phyloP scores from a whole-genome alignment of 2,888 invertebrate species.

The Shargacucullia verbasci region DNA sequence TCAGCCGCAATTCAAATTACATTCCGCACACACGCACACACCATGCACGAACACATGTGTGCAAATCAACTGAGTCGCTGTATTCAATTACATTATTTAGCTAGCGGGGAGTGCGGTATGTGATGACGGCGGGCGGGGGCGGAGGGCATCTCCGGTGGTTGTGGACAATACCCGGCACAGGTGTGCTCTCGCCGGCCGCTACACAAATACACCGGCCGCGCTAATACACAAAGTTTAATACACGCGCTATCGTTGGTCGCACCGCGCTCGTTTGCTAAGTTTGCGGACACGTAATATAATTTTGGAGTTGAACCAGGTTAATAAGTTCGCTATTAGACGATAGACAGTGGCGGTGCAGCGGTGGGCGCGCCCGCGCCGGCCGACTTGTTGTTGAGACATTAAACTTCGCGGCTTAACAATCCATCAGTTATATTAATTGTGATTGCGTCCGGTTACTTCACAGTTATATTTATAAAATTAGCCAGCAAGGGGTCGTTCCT shows the following conservation, averaged over 20 bases:
- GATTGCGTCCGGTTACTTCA: too few species aligned
- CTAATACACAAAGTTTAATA: slow-evolving; percentile 19
- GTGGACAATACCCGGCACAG: neutral
- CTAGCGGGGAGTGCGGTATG: neutral
- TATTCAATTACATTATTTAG: slow-evolving; percentile 3
- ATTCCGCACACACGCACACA: slow-evolving; percentile 3
- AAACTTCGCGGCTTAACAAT: too few species aligned
- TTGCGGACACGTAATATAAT: slow-evolving; percentile 12
- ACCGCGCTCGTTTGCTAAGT: neutral
- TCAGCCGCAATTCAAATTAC: slow-evolving; percentile 12
- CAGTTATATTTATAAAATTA: too few species aligned
- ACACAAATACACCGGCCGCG: neutral
- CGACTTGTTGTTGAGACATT: neutral
- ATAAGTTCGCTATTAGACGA: neutral
- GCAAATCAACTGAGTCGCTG: neutral
- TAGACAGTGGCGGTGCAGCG: neutral
- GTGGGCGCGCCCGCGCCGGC: too few species aligned
- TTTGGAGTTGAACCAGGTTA: slow-evolving; percentile 6
- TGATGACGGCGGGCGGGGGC: neutral
- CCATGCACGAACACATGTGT: too few species aligned
- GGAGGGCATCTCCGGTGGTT: neutral
- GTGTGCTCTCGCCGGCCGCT: slow-evolving; percentile 6
- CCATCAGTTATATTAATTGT: too few species aligned
- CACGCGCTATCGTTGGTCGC: neutral
- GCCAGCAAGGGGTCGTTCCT: too few species aligned